Evolutionary conservation across 2,113 vertebrate species (phyloP).

Genomic region (Cynoglossus semilaevis): DNA sequence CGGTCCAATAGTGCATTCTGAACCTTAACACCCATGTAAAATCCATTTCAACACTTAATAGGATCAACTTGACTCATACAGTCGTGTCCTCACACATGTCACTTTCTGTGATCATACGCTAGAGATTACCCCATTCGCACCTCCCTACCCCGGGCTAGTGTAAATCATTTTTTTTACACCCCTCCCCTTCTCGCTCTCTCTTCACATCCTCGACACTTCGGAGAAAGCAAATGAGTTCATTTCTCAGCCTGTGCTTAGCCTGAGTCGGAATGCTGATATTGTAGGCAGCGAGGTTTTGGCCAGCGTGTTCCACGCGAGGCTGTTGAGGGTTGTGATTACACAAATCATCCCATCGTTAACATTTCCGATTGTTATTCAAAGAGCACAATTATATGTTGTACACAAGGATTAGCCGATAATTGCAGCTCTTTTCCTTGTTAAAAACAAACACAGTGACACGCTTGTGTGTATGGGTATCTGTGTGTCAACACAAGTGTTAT

Average conservation of each 20-base stretch:
- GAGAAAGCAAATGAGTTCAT: conserved; percentile 15
- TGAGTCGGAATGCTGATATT: conserved; percentile 1
- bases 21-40: conserved; percentile 75
- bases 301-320: conserved; percentile 35
- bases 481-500: too few relatives aligned
- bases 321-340: conserved; percentile 59
- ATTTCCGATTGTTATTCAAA: conserved; percentile 60
- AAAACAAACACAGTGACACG: conserved; percentile 39
- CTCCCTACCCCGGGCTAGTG: not conserved
- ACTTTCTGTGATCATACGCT: conserved; percentile 45
- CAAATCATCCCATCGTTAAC: conserved; percentile 55
- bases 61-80: conserved; percentile 72
- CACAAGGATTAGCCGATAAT: conserved; percentile 60
- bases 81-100: conserved; percentile 54
- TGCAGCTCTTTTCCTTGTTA: conserved; percentile 39
- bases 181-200: too few relatives aligned
- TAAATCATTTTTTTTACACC: conserved; percentile 16
- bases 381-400: conserved; percentile 58
- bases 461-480: conserved; percentile 14
- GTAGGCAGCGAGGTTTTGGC: conserved; percentile 16
- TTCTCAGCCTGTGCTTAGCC: not conserved
- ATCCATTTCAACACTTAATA: conserved; percentile 78
- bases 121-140: conserved; percentile 19
- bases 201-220: not conserved
- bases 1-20: conserved; percentile 67